Percentiles rank a stretch among this genome's conserved stretches.
Evolutionary conservation across 2,113 vertebrate species (phyloP).

Genomic region (Sciurus niger): DNA sequence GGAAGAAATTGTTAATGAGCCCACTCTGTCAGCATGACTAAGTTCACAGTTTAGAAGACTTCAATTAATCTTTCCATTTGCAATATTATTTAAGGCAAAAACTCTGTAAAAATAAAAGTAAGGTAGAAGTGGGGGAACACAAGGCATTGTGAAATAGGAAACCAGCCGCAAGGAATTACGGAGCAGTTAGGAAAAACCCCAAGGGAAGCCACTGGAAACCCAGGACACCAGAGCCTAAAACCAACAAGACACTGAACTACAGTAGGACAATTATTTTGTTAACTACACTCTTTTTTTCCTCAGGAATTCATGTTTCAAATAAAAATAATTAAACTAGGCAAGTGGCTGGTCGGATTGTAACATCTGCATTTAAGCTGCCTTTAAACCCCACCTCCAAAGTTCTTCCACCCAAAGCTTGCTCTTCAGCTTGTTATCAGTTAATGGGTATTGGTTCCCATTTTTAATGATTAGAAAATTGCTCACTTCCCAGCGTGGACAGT

Average conservation of each 20-base stretch:
- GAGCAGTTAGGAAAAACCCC: not conserved
- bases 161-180: not conserved
- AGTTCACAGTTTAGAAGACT: constrained; percentile 41
- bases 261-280: accelerated
- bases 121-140: constrained; percentile 6
- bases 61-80: constrained; percentile 66
- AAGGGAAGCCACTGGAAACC: accelerated
- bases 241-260: accelerated
- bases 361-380: not conserved
- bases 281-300: accelerated
- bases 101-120: not conserved
- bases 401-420: accelerated
- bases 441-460: accelerated
- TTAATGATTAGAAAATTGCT: not conserved
- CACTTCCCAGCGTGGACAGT: not conserved
- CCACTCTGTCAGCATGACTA: not conserved
- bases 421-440: not conserved
- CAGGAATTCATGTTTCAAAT: not conserved
- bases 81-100: constrained; percentile 40
- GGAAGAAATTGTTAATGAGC: constrained; percentile 37
- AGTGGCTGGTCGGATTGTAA: accelerated
- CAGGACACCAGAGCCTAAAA: not conserved
- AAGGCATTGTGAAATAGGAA: constrained; percentile 47
- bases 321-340: not conserved
- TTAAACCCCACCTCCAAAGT: not conserved